Evolutionary conservation across 2,113 vertebrate genomes (phyloP).

Genomic region (Cyanoramphus novaezelandiae): DNA sequence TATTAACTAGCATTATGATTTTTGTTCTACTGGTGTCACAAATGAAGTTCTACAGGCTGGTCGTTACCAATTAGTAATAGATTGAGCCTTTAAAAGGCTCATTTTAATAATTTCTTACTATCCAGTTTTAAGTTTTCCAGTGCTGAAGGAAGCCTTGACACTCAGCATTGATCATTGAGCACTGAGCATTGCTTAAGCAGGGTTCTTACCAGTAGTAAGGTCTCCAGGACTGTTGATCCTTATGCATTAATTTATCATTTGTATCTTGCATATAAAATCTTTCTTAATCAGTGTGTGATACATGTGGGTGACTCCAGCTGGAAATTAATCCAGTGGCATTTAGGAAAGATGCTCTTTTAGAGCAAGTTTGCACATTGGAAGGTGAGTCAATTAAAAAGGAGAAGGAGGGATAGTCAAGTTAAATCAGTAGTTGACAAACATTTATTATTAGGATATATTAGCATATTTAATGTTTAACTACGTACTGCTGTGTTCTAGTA

Average conservation of each 20-base stretch:
- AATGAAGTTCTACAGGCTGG: slow-evolving; percentile 33
- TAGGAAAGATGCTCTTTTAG: background rate
- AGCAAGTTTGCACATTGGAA: background rate
- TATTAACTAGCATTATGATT: slow-evolving; percentile 45
- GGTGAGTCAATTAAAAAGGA: background rate
- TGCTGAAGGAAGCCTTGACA: background rate
- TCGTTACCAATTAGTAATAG: slow-evolving; percentile 23
- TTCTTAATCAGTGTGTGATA: background rate
- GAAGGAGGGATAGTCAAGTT: background rate
- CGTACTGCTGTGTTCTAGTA: background rate
- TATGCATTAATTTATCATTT: background rate
- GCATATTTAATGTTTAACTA: background rate
- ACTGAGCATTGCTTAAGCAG: background rate
- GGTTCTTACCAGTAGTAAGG: background rate
- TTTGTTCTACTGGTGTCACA: slow-evolving; percentile 32
- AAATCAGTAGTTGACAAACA: background rate
- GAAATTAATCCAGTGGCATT: background rate
- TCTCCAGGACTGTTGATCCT: background rate
- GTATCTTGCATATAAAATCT: background rate
- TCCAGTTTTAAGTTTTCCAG: background rate
- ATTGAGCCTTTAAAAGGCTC: background rate
- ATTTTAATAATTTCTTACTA: slow-evolving; percentile 2
- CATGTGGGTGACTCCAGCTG: background rate
- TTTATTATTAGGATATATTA: background rate
- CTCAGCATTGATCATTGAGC: background rate